These are phyloP conservation scores for Drosophila longiperda DNA, from an alignment of 2,888 invertebrate genomes.

Conservation along the genomic window DNA sequence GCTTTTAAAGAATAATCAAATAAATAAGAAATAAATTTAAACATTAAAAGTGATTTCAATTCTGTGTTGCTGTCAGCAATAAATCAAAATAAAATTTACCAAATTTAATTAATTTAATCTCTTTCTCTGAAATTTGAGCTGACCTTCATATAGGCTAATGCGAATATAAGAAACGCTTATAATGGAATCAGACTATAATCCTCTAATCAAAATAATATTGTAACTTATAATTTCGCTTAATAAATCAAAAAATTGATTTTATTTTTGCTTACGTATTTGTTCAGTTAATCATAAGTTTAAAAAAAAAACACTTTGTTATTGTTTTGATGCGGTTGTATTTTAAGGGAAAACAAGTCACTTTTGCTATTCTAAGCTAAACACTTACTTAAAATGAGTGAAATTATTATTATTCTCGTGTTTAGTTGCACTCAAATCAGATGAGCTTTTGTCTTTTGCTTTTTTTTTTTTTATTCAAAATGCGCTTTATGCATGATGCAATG, in stretches of 20 bases:
- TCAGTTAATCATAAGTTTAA: not conserved
- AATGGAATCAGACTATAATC: not conserved
- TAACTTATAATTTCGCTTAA: not conserved
- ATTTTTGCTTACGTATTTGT: not conserved
- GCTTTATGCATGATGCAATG: conserved; percentile 65
- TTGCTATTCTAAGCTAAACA: not conserved
- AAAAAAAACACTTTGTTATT: not conserved
- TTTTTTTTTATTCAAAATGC: not conserved
- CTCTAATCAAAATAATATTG: not conserved
- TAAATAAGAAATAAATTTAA: not conserved
- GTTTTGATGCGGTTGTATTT: not conserved
- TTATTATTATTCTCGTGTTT: not conserved
- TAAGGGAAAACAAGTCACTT: not conserved
- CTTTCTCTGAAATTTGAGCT: too few relatives aligned
- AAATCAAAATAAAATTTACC: not conserved
- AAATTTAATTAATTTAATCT: not conserved
- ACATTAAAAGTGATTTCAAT: not conserved
- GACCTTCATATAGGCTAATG: too few relatives aligned
- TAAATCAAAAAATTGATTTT: too few relatives aligned
- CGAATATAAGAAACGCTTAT: not conserved
- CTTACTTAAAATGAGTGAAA: not conserved
- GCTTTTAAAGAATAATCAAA: not conserved
- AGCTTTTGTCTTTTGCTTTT: conserved; percentile 25
- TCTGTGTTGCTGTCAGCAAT: not conserved
- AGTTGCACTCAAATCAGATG: conserved; percentile 22